phyloP scores from a whole-genome alignment of 2,797 vertebrate species.

The Oreochromis mossambicus region DNA sequence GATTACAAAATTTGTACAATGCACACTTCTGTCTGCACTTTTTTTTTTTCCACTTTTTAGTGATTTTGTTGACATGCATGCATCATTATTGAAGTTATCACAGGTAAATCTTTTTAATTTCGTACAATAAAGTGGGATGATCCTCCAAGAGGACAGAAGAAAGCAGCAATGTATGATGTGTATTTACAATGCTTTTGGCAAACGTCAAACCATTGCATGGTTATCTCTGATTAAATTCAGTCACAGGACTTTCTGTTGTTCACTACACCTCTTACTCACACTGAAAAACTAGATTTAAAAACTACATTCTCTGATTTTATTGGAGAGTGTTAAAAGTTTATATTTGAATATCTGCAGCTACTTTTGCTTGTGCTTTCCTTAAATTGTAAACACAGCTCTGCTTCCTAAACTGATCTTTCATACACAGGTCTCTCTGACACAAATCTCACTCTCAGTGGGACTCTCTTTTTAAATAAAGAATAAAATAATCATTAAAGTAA shows the following conservation, averaged over 20 bases:
- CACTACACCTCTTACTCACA: neutral
- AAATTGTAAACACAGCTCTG: neutral
- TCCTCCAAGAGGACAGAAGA: neutral
- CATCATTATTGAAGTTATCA: neutral
- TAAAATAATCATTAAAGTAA: neutral
- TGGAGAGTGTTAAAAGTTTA: neutral
- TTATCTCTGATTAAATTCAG: fast-evolving
- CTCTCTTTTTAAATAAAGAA: neutral
- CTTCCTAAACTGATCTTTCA: neutral
- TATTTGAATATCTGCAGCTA: neutral
- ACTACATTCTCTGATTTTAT: neutral
- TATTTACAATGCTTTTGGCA: neutral
- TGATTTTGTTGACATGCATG: neutral
- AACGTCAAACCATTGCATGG: fast-evolving
- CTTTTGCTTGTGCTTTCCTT: neutral
- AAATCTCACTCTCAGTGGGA: neutral
- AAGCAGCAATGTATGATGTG: neutral
- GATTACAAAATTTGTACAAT: neutral
- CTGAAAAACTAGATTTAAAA: neutral
- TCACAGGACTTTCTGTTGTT: neutral
- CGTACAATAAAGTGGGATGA: fast-evolving
- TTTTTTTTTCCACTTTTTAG: neutral
- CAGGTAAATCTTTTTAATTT: neutral
- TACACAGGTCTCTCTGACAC: neutral
- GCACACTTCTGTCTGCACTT: neutral